Base-by-base conservation (phyloP, 2,113 vertebrate genomes). In the Ondatra zibethicus region DNA sequence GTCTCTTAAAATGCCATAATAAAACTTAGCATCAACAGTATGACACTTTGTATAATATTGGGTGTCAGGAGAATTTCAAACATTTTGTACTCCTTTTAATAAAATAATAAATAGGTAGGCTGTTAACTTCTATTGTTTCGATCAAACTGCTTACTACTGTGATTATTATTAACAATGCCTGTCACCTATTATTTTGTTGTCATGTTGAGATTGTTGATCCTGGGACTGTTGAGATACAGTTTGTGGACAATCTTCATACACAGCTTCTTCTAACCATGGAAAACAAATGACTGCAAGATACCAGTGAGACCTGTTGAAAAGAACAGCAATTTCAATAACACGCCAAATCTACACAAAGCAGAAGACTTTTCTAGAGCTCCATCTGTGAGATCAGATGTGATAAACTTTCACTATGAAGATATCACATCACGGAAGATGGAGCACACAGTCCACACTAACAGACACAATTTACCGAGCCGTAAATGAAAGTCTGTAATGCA, bases 251-350 rank as follows among this genome's bases (percentile, higher is more conserved):
- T 98, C 97, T 95, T 99, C 99, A 92, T 98, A 98, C 63, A 98
- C 97, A 52, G 98, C 97, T 96, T 99, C 98, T 95, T 99, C 98
- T 98, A 99, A 92, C 97, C 99, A 99, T 36, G 99, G 99, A 97
- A 99, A 99, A 98, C 99, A 99, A 97, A 99, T 99, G 45, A 99
- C 99, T 92, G 99, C 99, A 93, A 99, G 98, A 97, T 99, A 99
- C 99, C 99, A 99, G 96, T 99, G 99, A 98, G 99, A 99, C 98
- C 99, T 99, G 97, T 65, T 92, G 61, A 92, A 91, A 96, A 96
- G 75, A 93, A 95, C 75, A 68, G 63, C 23, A 88, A 65, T 86
- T 36, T 95, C 96, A 95, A 61, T 89, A 93, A 91, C 39, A 82
- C 21, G 55, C 14, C 88, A 87, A 94, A 93, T 77, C 45, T 63